These are phyloP conservation scores for Eupithecia centaureata DNA, from an alignment of 2,888 invertebrate species.

Conservation along the genomic window DNA sequence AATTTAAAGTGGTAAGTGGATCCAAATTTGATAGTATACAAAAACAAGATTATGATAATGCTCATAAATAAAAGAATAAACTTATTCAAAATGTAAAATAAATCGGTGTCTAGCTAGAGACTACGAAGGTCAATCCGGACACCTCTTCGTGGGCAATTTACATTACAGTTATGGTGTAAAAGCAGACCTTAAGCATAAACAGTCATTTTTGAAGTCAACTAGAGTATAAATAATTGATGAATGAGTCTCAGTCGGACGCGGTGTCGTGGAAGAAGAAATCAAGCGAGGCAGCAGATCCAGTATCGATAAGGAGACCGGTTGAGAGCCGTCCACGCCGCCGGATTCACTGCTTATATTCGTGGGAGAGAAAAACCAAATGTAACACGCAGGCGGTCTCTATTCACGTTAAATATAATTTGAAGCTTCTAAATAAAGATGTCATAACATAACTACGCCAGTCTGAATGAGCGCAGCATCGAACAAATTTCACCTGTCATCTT, in stretches of 20 bases:
- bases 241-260: conserved; percentile 54
- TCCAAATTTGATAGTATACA: conserved; percentile 19
- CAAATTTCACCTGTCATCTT: conserved; percentile 55
- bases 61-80: conserved; percentile 38
- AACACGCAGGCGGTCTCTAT: conserved; percentile 46
- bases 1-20: conserved; percentile 19
- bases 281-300: conserved; percentile 62
- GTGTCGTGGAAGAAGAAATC: conserved; percentile 70
- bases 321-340: conserved; percentile 37
- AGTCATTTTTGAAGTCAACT: conserved; percentile 59
- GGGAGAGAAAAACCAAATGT: conserved; percentile 62
- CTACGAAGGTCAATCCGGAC: conserved; percentile 45
- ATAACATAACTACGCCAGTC: conserved; percentile 50
- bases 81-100: conserved; percentile 32
- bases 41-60: conserved; percentile 35
- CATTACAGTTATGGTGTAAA: conserved; percentile 60
- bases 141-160: conserved; percentile 45
- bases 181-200: conserved; percentile 49
- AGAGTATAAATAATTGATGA: conserved; percentile 71
- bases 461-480: neutral
- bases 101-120: conserved; percentile 35
- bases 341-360: conserved; percentile 58
- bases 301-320: conserved; percentile 64
- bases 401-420: conserved; percentile 40
- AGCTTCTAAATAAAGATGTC: conserved; percentile 51